phyloP scores from a whole-genome alignment of 2,888 invertebrate genomes.

The Vanessa cardui region DNA sequence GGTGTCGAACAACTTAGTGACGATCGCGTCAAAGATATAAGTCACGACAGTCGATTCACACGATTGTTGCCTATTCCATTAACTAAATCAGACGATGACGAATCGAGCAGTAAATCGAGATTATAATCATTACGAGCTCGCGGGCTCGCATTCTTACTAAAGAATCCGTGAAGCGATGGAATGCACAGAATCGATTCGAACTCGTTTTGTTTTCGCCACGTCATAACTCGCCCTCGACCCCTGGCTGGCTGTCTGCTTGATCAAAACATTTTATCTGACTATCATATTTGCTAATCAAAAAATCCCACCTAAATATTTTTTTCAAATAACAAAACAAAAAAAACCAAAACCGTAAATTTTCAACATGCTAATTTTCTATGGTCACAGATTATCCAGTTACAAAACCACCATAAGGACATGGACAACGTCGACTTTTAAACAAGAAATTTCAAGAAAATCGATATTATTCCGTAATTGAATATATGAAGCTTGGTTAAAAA shows the following conservation, averaged over 20 bases:
- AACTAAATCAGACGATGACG: conserved; percentile 80
- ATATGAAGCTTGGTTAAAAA: not conserved
- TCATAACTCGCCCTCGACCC: conserved; percentile 73
- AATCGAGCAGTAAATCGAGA: conserved; percentile 78
- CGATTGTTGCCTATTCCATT: conserved; percentile 78
- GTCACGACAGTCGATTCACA: conserved; percentile 68
- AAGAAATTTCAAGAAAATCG: not conserved
- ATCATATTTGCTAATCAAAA: not conserved
- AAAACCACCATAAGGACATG: not conserved
- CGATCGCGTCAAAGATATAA: conserved; percentile 37
- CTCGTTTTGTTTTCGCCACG: conserved; percentile 81
- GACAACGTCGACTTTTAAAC: not conserved
- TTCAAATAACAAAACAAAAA: not conserved
- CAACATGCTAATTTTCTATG: no score
- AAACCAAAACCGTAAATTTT: not conserved
- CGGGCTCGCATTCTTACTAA: conserved; percentile 70
- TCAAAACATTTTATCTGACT: conserved; percentile 2
- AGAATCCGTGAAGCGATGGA: conserved; percentile 76
- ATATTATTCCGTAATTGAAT: not conserved
- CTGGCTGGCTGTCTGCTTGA: conserved; percentile 25
- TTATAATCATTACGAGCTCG: conserved; percentile 77
- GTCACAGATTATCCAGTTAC: not conserved
- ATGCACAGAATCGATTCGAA: conserved; percentile 78
- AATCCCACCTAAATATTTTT: not conserved
- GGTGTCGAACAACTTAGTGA: conserved; percentile 6